Base-by-base conservation (phyloP, 2,888 invertebrate species). In the Epirrhoe alternata region DNA sequence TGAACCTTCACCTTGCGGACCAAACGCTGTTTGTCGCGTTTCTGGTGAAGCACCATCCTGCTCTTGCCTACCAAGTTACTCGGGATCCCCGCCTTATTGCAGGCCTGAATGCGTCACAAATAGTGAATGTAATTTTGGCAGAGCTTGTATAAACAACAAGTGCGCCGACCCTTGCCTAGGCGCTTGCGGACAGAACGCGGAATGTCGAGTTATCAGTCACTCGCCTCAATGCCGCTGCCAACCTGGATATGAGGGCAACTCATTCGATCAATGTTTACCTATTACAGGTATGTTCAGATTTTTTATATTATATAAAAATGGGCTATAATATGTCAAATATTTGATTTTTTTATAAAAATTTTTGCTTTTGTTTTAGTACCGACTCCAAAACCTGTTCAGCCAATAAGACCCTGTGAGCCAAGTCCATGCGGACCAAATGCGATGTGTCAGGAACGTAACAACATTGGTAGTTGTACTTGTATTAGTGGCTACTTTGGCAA, bases 141-240 rank as follows among this genome's bases (percentile, higher is more conserved):
- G 94, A 75, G 96, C 97, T 31, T 98, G 98, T 80, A 94, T 96
- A 10, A 96, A 96, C 79, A 95, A 95, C 68, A 97, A 96, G 85
- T 98, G 97, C 79, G 89, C 94, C 6, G 96, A 97, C 82, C 97
- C 97, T 16, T 98, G 97, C 77, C 94, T 95, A 3, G 97, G 97
- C 50, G 95, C 96, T 35, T 97, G 97, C 75, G 97, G 97, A 59
- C 94, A 94, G 69, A 95, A 95, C 63, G 96, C 98, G 0, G 89
- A 95, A 60, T 98, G 98, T 81, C 94, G 96, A 67, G 96, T 97
- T 1, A 94, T 97, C 60, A 97, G 97, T 83, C 98, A 98, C 85
- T 96, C 96, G 74, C 97, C 98, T 0, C 95, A 97, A 66, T 98
- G 98, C 81, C 95, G 94, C 61, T 98, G 98, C 80, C 95, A 96